Percentiles rank a stretch among this genome's conserved stretches.
Conservation (phyloP, 1,140 invertebrate genomes). For the Drosophila ananassae region DNA sequence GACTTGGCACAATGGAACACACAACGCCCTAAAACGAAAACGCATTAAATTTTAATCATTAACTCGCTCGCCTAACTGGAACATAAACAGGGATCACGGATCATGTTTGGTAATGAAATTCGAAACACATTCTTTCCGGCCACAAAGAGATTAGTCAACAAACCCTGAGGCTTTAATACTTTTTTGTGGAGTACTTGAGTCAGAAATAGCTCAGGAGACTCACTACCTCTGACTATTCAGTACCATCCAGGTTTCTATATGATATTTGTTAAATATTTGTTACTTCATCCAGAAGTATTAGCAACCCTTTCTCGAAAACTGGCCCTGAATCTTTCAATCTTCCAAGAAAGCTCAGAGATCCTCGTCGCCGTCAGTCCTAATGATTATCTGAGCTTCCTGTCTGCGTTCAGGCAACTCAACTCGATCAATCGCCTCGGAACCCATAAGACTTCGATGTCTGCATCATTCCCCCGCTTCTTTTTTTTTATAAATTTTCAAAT, state of each 20-base stretch:
- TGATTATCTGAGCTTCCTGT: conserved; percentile 36
- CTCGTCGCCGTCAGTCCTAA: conserved; percentile 21
- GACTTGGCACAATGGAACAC: conserved; percentile 52
- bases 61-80: conserved; percentile 39
- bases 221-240: background rate
- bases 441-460: conserved; percentile 26
- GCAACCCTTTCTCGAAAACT: background rate
- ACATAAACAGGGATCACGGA: conserved; percentile 55
- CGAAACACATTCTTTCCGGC: conserved; percentile 30
- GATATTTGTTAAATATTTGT: background rate
- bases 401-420: conserved; percentile 38
- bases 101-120: conserved; percentile 43
- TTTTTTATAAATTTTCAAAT: conserved; percentile 79
- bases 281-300: background rate
- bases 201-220: background rate
- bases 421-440: conserved; percentile 36
- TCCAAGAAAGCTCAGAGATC: conserved; percentile 28
- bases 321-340: conserved; percentile 7
- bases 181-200: conserved; percentile 9
- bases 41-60: conserved; percentile 64
- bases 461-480: conserved; percentile 3
- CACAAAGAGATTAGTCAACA: conserved; percentile 44
- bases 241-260: background rate
- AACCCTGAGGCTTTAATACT: conserved; percentile 26
- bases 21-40: conserved; percentile 63